Conservation (phyloP, 2,888 invertebrate genomes). For the Steinernema carpocapsae region DNA sequence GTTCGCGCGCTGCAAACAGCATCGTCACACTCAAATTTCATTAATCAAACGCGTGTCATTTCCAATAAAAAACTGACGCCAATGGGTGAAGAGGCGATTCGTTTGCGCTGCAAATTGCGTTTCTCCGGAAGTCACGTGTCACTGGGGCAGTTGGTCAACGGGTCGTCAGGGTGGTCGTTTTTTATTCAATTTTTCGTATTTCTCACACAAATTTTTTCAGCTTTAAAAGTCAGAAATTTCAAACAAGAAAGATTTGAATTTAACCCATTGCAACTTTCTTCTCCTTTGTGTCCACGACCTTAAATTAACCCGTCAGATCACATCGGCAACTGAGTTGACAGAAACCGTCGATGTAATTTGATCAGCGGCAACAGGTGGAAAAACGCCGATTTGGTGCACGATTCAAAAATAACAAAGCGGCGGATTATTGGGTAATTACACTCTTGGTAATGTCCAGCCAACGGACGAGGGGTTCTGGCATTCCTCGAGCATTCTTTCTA, state of each 20-base stretch:
- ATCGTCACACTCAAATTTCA: constrained; percentile 26
- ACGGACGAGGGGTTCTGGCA: too few species aligned
- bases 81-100: neutral
- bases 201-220: too few species aligned
- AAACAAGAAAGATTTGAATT: neutral
- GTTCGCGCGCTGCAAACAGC: constrained; percentile 13
- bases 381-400: neutral
- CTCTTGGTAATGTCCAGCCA: too few species aligned
- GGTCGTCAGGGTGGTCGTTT: too few species aligned
- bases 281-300: neutral
- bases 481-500: too few species aligned
- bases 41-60: constrained; percentile 31
- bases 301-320: neutral
- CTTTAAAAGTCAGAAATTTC: neutral
- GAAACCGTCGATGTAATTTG: neutral
- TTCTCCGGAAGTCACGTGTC: constrained; percentile 2
- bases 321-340: neutral
- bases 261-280: neutral
- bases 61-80: constrained; percentile 28
- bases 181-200: too few species aligned
- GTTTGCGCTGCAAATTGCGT: neutral
- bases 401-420: constrained; percentile 22
- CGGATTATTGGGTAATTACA: neutral
- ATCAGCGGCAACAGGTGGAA: constrained; percentile 1
- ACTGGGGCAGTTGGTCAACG: too few species aligned